These are phyloP conservation scores for Labroides dimidiatus DNA, from an alignment of 2,797 vertebrate genomes.

Conservation along the genomic window DNA sequence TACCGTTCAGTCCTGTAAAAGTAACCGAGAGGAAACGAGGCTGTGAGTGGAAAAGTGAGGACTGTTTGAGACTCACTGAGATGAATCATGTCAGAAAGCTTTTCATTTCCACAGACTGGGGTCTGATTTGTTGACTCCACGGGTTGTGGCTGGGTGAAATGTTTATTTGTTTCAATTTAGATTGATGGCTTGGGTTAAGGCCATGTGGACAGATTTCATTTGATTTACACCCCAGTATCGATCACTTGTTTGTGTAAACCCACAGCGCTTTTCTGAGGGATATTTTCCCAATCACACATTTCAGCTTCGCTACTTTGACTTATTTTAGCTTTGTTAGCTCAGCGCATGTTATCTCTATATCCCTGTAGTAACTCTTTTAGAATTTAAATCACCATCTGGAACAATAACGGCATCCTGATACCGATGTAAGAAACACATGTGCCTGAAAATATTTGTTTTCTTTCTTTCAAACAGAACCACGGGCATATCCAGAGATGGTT, in stretches of 20 bases:
- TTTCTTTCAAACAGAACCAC: conserved; percentile 79
- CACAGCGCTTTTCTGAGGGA: neutral
- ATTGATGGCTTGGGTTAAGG: conserved; percentile 37
- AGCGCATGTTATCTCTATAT: neutral
- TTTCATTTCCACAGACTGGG: conserved; percentile 54
- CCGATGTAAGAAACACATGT: neutral
- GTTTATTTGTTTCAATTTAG: conserved; percentile 38
- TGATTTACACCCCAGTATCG: conserved; percentile 36
- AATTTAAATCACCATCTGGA: neutral
- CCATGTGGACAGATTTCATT: conserved; percentile 37
- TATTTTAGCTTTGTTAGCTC: neutral
- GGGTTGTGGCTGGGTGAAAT: conserved; percentile 27
- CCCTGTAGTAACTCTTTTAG: too few relatives aligned
- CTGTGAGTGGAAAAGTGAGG: conserved; percentile 12
- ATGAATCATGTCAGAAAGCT: conserved; percentile 52
- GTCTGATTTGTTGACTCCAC: conserved; percentile 47
- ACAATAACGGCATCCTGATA: neutral
- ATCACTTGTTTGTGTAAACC: conserved; percentile 26
- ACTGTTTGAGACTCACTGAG: conserved; percentile 41
- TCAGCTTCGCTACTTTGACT: neutral
- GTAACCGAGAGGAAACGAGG: conserved; percentile 17
- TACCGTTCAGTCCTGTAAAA: conserved; percentile 35
- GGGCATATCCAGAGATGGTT: conserved; percentile 78
- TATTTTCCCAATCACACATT: neutral
- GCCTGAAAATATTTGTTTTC: neutral